Conservation (phyloP, 2,113 vertebrate genomes). For the Capreolus pygargus region DNA sequence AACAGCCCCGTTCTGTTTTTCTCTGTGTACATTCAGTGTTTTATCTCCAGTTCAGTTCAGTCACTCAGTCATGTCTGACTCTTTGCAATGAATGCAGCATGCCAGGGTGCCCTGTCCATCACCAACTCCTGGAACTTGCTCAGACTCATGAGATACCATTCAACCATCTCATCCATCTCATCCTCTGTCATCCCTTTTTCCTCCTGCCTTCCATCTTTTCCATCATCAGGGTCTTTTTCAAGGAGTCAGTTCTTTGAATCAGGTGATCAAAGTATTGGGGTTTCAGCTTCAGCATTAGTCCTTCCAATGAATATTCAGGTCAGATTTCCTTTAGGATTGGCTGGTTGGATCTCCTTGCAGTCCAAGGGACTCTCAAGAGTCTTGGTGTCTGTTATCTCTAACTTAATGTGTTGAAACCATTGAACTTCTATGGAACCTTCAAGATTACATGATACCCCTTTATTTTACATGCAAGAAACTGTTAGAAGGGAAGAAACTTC, state of each 20-base stretch:
- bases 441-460: neutral
- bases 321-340: neutral
- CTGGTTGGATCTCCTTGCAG: neutral
- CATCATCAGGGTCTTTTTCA: neutral
- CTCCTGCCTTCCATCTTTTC: neutral
- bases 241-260: neutral
- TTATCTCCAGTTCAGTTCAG: neutral
- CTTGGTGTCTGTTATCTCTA: neutral
- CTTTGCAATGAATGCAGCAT: neutral
- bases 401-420: neutral
- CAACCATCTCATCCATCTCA: neutral
- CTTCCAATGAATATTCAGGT: neutral
- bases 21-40: neutral
- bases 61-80: rapidly evolving
- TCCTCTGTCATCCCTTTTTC: neutral
- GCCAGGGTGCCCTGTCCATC: neutral
- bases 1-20: neutral
- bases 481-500: neutral
- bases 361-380: neutral
- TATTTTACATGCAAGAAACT: neutral
- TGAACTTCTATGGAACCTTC: neutral
- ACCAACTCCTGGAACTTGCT: neutral
- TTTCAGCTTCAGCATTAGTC: neutral
- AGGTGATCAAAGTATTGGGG: neutral
- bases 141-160: neutral